Conservation (phyloP, 2,113 vertebrate species). For the Nothoprocta perdicaria region DNA sequence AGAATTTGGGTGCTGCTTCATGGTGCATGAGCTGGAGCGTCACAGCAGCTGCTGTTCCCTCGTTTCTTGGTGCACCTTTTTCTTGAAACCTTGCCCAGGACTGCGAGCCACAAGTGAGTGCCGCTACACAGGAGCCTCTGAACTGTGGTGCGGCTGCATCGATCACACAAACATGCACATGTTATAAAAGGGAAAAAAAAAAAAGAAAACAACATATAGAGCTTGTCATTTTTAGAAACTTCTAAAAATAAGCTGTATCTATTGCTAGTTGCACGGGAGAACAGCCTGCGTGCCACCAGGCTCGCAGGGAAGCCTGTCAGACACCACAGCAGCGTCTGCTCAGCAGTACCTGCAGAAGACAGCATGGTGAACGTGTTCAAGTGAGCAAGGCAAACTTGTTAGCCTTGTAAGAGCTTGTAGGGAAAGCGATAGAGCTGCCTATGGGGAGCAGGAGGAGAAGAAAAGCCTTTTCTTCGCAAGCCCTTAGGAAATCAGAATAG, state of each 20-base stretch:
- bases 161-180: not conserved
- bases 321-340: not conserved
- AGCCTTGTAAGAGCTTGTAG: not conserved
- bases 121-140: not conserved
- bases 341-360: not conserved
- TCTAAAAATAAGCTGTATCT: not conserved
- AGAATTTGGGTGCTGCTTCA: accelerated
- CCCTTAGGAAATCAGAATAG: no score
- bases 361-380: accelerated
- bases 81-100: not conserved
- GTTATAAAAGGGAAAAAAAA: not conserved
- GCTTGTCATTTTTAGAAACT: not conserved
- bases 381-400: not conserved
- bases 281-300: not conserved
- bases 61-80: not conserved
- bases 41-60: not conserved
- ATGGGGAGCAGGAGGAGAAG: not conserved
- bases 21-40: accelerated
- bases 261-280: not conserved
- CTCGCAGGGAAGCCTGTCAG: not conserved
- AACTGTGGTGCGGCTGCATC: not conserved
- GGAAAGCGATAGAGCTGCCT: not conserved
- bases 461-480: not conserved
- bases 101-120: accelerated
- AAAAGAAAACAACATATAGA: not conserved